A percentile compares a stretch with the other conserved stretches of the same genome.
Conservation (phyloP, 2,797 vertebrate genomes). For the Rhinella marina region DNA sequence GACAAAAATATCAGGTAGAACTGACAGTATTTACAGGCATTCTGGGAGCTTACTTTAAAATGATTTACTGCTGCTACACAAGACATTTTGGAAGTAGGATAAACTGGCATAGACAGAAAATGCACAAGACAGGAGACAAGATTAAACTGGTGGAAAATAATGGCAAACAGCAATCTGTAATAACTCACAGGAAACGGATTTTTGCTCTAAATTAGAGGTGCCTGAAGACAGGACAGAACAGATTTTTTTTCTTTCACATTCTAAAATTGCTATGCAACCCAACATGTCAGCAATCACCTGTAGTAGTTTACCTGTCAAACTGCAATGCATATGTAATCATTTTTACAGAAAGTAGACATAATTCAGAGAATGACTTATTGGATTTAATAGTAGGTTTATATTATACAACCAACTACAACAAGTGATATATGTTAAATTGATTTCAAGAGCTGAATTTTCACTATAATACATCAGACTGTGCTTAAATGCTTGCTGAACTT, state of each 20-base stretch:
- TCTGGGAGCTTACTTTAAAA: slow-evolving; percentile 36
- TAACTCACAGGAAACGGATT: slow-evolving; percentile 35
- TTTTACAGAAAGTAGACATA: slow-evolving; percentile 8
- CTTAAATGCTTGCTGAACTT: slow-evolving; percentile 20
- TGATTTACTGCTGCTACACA: slow-evolving; percentile 43
- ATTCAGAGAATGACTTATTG: slow-evolving; percentile 6
- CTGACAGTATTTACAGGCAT: slow-evolving; percentile 40
- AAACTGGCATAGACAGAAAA: slow-evolving; percentile 36
- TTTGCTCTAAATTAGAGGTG: slow-evolving; percentile 29
- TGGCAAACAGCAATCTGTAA: slow-evolving; percentile 42
- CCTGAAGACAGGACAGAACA: slow-evolving; percentile 1
- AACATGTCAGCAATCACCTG: slow-evolving; percentile 7
- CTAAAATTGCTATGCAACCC: slow-evolving; percentile 17
- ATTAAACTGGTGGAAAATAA: slow-evolving; percentile 53
- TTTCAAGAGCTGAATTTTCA: background rate
- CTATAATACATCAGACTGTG: slow-evolving; percentile 12
- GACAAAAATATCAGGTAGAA: slow-evolving; percentile 20
- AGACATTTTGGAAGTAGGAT: slow-evolving; percentile 50
- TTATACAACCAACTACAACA: slow-evolving; percentile 14
- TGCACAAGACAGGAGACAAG: slow-evolving; percentile 42
- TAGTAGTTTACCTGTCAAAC: slow-evolving; percentile 4
- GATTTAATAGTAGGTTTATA: slow-evolving; percentile 15
- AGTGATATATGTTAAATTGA: slow-evolving; percentile 30
- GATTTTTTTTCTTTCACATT: background rate
- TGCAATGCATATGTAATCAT: slow-evolving; percentile 27